Evolutionary conservation across 2,797 vertebrate genomes (phyloP), one percentile per base, ranked within the genome.

Genomic region (Spinus olivaceus): DNA sequence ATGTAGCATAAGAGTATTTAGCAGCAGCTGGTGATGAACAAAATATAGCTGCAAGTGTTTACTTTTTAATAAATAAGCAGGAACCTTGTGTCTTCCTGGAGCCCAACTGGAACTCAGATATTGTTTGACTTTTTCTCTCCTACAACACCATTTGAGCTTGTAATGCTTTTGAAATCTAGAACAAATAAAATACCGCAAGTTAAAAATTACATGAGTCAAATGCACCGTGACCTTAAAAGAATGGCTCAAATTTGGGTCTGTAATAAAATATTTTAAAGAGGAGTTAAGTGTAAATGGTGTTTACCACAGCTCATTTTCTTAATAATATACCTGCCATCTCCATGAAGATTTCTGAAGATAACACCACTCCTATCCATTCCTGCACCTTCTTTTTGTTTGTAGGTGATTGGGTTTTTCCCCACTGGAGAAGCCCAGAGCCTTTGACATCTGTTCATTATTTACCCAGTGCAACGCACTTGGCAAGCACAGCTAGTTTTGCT

Each of bases 81-180:
- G 74, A 47, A 59, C 53, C 83, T 95, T 86, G 49, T 94, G 57
- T 90, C 90, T 94, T 95, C 51, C 66, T 90, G 63, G 64, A 89
- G 86, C 15, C 51, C 25, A 44, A 19, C 63, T 89, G 72, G 35
- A 64, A 81, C 30, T 94, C 71, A 93, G 35, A 60, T 88, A 60
- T 15, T 94, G 72, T 83, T 94, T 96, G 82, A 56, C 42, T 86
- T 91, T 84, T 93, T 96, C 66, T 92, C 41, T 76, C 53, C 63
- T 51, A 46, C 70, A 76, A 49, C 33, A 91, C 50, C 47, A 72
- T 83, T 79, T 82, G 72, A 77, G 88, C 74, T 84, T 74, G 65
- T 4, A 90, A 86, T 33, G 59, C 60, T 86, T 92, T 85, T 7
- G 15, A 88, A 93, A 90, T 61, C 57, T 64, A 91, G 37, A 88